These are phyloP conservation scores for Myioborus miniatus DNA, from an alignment of 2,797 vertebrate genomes.

Conservation along the genomic window DNA sequence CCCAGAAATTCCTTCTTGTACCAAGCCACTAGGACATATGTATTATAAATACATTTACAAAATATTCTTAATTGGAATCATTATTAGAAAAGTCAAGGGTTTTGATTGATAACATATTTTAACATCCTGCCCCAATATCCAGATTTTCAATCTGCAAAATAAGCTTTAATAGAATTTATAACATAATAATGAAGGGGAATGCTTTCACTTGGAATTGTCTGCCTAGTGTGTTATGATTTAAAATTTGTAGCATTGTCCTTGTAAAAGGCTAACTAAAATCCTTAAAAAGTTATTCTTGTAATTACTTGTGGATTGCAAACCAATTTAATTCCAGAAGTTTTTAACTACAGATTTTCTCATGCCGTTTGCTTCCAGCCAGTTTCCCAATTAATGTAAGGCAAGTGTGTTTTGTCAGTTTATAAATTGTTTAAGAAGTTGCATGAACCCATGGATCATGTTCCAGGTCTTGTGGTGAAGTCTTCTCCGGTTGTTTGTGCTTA, in stretches of 20 bases:
- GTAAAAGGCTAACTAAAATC: not conserved
- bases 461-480: not conserved
- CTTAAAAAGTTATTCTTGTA: not conserved
- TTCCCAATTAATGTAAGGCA: not conserved
- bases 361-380: not conserved
- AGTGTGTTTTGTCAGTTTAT: not conserved
- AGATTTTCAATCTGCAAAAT: not conserved
- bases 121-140: not conserved
- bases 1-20: not conserved
- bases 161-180: not conserved
- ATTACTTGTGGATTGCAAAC: not conserved
- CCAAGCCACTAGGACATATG: not conserved
- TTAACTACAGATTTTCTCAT: not conserved
- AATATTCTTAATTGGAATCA: not conserved
- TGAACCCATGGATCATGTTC: not conserved
- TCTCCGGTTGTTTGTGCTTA: not conserved
- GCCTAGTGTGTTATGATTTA: not conserved
- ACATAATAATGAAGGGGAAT: not conserved
- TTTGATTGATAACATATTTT: not conserved
- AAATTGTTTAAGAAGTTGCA: not conserved
- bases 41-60: not conserved
- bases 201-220: not conserved
- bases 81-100: not conserved
- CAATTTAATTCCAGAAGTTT: not conserved
- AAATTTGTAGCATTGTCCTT: not conserved